Evolutionary conservation across 2,888 invertebrate genomes (phyloP).

Genomic region (Pardosa pseudoannulata): DNA sequence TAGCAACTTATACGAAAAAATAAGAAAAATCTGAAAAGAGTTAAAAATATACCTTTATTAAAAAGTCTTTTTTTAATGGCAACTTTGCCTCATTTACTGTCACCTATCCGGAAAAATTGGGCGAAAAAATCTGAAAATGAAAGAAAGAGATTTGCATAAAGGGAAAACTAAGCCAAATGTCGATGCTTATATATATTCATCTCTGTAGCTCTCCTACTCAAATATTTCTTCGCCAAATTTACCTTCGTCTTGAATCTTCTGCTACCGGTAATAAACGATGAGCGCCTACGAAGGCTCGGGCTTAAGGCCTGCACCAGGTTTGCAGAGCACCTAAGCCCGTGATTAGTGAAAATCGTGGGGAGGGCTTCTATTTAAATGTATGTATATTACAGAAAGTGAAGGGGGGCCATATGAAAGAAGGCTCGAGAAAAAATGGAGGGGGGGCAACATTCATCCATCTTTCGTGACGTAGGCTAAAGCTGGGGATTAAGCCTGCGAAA

Average conservation of each 20-base stretch:
- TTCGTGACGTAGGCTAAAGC: constrained; percentile 60
- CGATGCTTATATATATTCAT: background rate
- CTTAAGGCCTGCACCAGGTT: constrained; percentile 36
- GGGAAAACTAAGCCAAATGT: background rate
- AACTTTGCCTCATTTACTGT: background rate
- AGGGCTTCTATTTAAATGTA: constrained; percentile 15
- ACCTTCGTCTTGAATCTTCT: background rate
- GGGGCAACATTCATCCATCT: constrained; percentile 52
- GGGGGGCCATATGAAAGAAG: constrained; percentile 29
- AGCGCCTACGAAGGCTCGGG: background rate
- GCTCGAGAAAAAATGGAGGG: constrained; percentile 27
- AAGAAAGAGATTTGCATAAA: background rate
- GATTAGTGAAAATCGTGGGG: constrained; percentile 45
- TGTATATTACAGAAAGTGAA: constrained; percentile 39
- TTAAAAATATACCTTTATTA: too few species aligned
- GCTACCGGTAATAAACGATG: constrained; percentile 41
- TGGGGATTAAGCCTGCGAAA: constrained; percentile 54
- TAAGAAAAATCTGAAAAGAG: too few species aligned
- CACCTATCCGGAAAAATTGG: background rate
- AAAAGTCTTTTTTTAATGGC: too few species aligned
- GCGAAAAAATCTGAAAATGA: too few species aligned
- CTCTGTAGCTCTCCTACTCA: background rate
- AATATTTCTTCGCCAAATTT: constrained; percentile 1
- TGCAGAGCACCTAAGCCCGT: constrained; percentile 48
- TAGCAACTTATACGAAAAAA: too few species aligned